Conservation (phyloP, 30 jellyfish, hydroid and myxozoan genomes). For the Mastigias papua region DNA sequence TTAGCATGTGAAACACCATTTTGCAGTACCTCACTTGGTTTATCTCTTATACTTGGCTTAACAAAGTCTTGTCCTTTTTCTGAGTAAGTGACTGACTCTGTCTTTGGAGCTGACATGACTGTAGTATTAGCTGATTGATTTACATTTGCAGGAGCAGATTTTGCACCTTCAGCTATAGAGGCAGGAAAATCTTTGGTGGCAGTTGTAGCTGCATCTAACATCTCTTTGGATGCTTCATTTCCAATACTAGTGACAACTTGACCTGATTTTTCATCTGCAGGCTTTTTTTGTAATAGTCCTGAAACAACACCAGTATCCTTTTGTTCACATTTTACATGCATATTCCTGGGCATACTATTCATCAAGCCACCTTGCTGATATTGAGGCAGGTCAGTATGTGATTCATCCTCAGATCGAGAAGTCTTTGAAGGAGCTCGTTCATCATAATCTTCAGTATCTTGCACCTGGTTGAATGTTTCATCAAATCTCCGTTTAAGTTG, state of each 20-base stretch:
- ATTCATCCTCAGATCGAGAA: slow-evolving; percentile 61
- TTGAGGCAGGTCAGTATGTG: slow-evolving; percentile 49
- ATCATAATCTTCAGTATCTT: slow-evolving; percentile 70
- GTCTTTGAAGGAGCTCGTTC: slow-evolving; percentile 66
- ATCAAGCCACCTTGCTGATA: slow-evolving; percentile 54
- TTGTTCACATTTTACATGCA: slow-evolving; percentile 58
- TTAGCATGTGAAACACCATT: slow-evolving; percentile 63
- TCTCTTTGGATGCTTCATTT: slow-evolving; percentile 43
- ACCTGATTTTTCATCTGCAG: slow-evolving; percentile 37
- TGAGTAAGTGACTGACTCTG: slow-evolving; percentile 11
- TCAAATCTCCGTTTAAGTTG: slow-evolving; percentile 76
- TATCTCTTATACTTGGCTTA: neutral
- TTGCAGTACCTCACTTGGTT: slow-evolving; percentile 32
- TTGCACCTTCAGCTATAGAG: slow-evolving; percentile 11
- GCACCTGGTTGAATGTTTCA: slow-evolving; percentile 73
- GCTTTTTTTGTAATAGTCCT: slow-evolving; percentile 13
- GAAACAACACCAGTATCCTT: slow-evolving; percentile 31
- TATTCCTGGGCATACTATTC: slow-evolving; percentile 62
- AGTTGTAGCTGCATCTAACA: slow-evolving; percentile 27
- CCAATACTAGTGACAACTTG: slow-evolving; percentile 2
- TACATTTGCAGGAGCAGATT: slow-evolving; percentile 28
- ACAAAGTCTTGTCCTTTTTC: slow-evolving; percentile 20
- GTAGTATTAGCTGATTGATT: neutral
- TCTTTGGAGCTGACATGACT: slow-evolving; percentile 9
- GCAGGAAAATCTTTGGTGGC: slow-evolving; percentile 22